Conservation (phyloP, 2,888 invertebrate species). For the Bruchidius siliquastri region DNA sequence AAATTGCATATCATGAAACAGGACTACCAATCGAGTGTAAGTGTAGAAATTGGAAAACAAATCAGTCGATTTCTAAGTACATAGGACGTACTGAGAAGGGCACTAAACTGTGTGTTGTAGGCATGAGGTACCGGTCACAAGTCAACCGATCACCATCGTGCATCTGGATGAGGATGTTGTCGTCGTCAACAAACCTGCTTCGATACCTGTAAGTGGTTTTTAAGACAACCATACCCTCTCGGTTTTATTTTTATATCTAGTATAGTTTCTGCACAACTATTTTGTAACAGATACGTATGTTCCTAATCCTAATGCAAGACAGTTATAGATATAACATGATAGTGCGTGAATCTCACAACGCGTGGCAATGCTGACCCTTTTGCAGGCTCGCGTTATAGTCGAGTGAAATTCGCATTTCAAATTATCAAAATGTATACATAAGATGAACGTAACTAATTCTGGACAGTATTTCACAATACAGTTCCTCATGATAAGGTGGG, state of each 20-base stretch:
- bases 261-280: neutral
- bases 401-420: no score
- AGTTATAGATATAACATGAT: no score
- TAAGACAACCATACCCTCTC: slow-evolving; percentile 65
- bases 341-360: no score
- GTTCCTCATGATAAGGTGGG: no score
- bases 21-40: neutral
- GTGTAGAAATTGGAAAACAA: neutral
- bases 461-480: no score
- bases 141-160: slow-evolving; percentile 94
- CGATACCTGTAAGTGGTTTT: slow-evolving; percentile 97
- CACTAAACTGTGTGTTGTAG: slow-evolving; percentile 58
- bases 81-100: slow-evolving; percentile 29
- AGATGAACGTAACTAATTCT: no score
- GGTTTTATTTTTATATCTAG: neutral
- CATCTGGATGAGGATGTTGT: slow-evolving; percentile 98
- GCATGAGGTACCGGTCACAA: slow-evolving; percentile 98
- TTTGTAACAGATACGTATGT: no score
- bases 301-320: no score
- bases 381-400: no score
- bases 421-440: no score
- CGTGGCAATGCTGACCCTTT: no score
- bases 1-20: neutral
- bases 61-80: slow-evolving; percentile 19
- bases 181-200: slow-evolving; percentile 99